Evolutionary conservation across 2,888 invertebrate genomes (phyloP), one percentile per base, ranked within the genome.

Genomic region (Alsophila aescularia): DNA sequence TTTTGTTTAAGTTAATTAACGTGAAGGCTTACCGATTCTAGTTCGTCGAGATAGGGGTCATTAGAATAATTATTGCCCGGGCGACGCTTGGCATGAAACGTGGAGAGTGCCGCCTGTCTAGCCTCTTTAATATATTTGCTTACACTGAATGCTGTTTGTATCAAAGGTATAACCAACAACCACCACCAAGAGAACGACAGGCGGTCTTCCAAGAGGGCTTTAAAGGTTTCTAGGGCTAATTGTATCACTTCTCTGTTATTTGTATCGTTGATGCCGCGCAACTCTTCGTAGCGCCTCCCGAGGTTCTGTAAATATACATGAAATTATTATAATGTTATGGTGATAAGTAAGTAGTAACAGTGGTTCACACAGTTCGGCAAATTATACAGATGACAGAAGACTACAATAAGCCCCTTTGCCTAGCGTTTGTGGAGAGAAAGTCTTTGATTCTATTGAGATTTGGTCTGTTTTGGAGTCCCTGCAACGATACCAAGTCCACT

Each of bases 271-370:
- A 60, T 52, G 5, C 60, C 45, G 2, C 24, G 2, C n/a, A 60
- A 14, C 2, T 55, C 51, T 16, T n/a, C 52, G 24, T 55, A 60
- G 8, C 49, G 50, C 4, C 21, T 14, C 1, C 48, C 24, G 5
- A 64, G 18, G 0, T 35, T 32, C 64, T 64, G 53, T 8, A 58
- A n/a, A n/a, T n/a, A n/a, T n/a, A n/a, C n/a, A n/a, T n/a, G n/a
- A n/a, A n/a, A n/a, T n/a, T 24, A 18, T 24, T 24, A 5, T 24
- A 24, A 24, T 24, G 1, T 8, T 24, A 4, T 18, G 5, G 2
- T n/a, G n/a, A n/a, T n/a, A n/a, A n/a, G n/a, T n/a, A n/a, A n/a
- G n/a, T n/a, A n/a, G n/a, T n/a, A n/a, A n/a, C n/a, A n/a, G n/a
- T n/a, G n/a, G n/a, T n/a, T n/a, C n/a, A n/a, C n/a, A n/a, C n/a